Evolutionary conservation across 2,888 invertebrate species (phyloP), one percentile per base, ranked within the genome.

Genomic region (Papilio demoleus): DNA sequence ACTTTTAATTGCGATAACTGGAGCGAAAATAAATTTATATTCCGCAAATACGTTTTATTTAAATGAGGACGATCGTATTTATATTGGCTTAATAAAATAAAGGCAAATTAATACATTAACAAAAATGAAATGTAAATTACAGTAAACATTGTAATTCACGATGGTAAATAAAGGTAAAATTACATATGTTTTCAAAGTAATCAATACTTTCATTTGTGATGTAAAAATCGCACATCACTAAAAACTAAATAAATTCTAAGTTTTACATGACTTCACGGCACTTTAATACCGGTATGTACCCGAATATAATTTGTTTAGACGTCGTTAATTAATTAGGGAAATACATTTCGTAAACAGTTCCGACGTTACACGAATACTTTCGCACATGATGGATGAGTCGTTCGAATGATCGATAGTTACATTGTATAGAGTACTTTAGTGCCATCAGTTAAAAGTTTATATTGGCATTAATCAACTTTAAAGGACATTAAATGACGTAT

Each of bases 351-450:
- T 82, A 81, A 82, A 85, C 83, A 81, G 79, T 82, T 80, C 70
- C 79, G 78, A 84, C 81, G 73, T 62, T 70, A 65, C 77, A 76
- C 79, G 73, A 79, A 83, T 82, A 82, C 79, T 81, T 81, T 79
- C 75, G 73, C 76, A 75, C 74, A 85, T 87, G 87, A 88, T 86
- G 82, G 85, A 87, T 88, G 79, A 76, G 73, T 67, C 50, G 56
- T 31, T 34, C 17, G 12, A 22, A 56, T 45, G 17, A 47, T 36
- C 45, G 42, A 56, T 40, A 14, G 38, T 45, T 4, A 36, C 22
- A 27, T 5, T n/a, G 50, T 34, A 62, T n/a, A 56, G 0, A n/a
- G 45, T 4, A 38, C 63, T 40, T 59, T 68, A 64, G 2, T 27
- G 27, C 38, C 27, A 63, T 38, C 14, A 56, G 17, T 36, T 22